Evolutionary conservation across 2,797 vertebrate species (phyloP), one percentile per base, ranked within the genome.

Genomic region (Acomys russatus): DNA sequence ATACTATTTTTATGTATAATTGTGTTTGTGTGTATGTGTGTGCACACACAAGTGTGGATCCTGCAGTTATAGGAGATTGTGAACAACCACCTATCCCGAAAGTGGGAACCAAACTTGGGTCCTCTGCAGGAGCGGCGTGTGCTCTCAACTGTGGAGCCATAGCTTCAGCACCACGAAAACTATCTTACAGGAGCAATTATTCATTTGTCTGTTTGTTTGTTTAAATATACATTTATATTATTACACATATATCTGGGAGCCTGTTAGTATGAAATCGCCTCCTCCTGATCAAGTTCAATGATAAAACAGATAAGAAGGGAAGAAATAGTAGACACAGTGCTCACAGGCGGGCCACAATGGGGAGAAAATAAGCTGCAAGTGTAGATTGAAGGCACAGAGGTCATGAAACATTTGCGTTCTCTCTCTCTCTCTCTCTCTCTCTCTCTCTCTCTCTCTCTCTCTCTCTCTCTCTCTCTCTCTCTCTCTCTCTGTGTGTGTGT

Each of bases 341-440:
- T n/a, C 2, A 23, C 0, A 18, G 25, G 6, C 11, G 71, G 15
- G 14, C 38, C 59, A 30, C 6, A 23, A 3, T 9, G 23, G 23
- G 4, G 14, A 35, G 9, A 22, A 23, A 51, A 9, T 28, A 92
- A 25, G 5, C n/a, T 33, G 44, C 6, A 56, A 88, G 17, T 15
- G 23, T 1, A 38, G 6, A 38, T 5, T 8, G 56, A 30, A 38
- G n/a, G 9, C 0, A 0, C 1, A 9, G 6, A 4, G 17, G n/a
- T 28, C 35, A 88, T 6, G n/a, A 85, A 91, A 49, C 12, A 76
- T 44, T 74, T 63, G 6, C n/a, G n/a, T n/a, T n/a, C n/a, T n/a
- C n/a, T n/a, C n/a, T n/a, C n/a, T n/a, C n/a, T n/a, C n/a, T n/a
- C n/a, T n/a, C n/a, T n/a, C n/a, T n/a, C n/a, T n/a, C n/a, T n/a